Conservation (phyloP, 2,888 invertebrate species). For the Gari tellinella region DNA sequence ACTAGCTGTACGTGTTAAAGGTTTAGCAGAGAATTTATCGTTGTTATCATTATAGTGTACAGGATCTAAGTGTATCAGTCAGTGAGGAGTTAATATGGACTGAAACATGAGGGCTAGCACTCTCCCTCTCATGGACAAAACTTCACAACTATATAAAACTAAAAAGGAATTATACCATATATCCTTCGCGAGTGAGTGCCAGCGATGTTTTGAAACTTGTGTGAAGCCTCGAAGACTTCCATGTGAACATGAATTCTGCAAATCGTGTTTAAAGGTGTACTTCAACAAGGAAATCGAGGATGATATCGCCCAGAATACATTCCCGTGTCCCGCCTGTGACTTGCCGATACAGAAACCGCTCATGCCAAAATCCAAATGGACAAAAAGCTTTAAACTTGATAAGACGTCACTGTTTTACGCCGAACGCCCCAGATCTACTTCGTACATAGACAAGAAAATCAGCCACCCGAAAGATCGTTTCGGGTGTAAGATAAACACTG, state of each 20-base stretch:
- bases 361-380: conserved; percentile 18
- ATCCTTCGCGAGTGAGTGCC: conserved; percentile 23
- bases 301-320: conserved; percentile 2
- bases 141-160: no score
- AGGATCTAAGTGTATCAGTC: no score
- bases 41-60: no score
- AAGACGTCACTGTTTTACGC: conserved; percentile 14
- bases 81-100: no score
- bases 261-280: conserved; percentile 21
- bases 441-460: not conserved
- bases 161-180: conserved; percentile 18
- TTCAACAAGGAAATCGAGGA: conserved; percentile 8
- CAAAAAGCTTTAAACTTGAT: conserved; percentile 23
- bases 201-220: conserved; percentile 25
- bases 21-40: no score
- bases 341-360: conserved; percentile 12
- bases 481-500: conserved; percentile 9
- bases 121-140: no score
- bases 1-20: no score
- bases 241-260: conserved; percentile 39
- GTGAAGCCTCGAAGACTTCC: conserved; percentile 30
- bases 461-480: not conserved
- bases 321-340: conserved; percentile 32
- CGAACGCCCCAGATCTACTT: not conserved
- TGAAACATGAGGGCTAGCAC: no score